Percentiles rank a stretch among this genome's conserved stretches.
Conservation (phyloP, 2,797 vertebrate genomes). For the Acomys russatus region DNA sequence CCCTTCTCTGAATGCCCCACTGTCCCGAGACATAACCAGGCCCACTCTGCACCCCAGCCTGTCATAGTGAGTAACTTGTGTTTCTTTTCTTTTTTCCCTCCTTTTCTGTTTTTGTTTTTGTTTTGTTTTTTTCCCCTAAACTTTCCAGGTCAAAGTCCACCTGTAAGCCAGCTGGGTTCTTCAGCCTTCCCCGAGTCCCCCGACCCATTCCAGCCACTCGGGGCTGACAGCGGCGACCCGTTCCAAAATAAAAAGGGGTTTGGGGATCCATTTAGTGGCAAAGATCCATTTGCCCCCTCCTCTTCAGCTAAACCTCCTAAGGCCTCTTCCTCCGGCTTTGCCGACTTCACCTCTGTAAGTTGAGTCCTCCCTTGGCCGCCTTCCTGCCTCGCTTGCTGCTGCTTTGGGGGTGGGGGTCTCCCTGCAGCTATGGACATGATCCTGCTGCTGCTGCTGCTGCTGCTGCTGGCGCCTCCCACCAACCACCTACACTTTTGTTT, state of each 20-base stretch:
- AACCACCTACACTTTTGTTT: constrained; percentile 58
- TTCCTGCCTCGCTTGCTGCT: constrained; percentile 83
- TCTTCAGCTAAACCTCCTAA: constrained; percentile 96
- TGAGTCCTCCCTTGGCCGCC: constrained; percentile 90
- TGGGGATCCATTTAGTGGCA: constrained; percentile 98
- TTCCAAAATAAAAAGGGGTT: constrained; percentile 97
- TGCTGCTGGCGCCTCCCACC: constrained; percentile 80
- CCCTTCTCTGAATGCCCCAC: neutral
- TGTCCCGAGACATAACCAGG: constrained; percentile 22
- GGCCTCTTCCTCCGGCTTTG: constrained; percentile 94
- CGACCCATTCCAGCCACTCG: constrained; percentile 98
- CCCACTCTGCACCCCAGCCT: constrained; percentile 70
- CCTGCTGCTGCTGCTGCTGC: constrained; percentile 73
- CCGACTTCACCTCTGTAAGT: constrained; percentile 98
- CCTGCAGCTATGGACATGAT: constrained; percentile 75
- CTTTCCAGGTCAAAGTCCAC: constrained; percentile 96
- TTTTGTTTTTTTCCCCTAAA: constrained; percentile 73
- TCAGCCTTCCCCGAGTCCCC: constrained; percentile 93
- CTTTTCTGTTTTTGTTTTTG: constrained; percentile 71
- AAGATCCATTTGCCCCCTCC: constrained; percentile 96
- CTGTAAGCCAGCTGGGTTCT: constrained; percentile 93
- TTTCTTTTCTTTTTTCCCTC: constrained; percentile 74
- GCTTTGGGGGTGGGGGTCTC: constrained; percentile 77
- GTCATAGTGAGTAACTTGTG: constrained; percentile 85
- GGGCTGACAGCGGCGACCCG: constrained; percentile 93